phyloP scores from a whole-genome alignment of 2,113 vertebrate genomes.

The Candoia aspera region DNA sequence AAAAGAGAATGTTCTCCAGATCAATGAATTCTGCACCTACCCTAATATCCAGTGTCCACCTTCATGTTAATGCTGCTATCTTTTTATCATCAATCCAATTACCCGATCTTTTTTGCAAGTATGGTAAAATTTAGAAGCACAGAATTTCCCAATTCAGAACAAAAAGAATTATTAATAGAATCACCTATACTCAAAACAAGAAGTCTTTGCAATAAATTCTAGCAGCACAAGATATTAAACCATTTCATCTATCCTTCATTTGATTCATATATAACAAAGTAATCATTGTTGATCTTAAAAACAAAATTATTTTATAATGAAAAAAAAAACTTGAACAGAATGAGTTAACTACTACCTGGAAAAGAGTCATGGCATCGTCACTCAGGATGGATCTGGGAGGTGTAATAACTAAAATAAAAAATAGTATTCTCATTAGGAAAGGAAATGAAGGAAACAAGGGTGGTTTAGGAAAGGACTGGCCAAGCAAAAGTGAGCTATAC shows the following conservation, averaged over 20 bases:
- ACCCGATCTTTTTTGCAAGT: not conserved
- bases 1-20: not conserved
- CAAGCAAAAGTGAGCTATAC: not conserved
- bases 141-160: not conserved
- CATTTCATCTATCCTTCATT: not conserved
- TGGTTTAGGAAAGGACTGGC: constrained; percentile 13
- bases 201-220: not conserved
- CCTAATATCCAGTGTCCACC: not conserved
- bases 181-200: accelerated
- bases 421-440: constrained; percentile 48
- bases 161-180: not conserved
- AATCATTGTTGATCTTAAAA: not conserved
- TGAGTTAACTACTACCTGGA: constrained; percentile 72
- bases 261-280: constrained; percentile 6
- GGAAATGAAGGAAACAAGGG: constrained; percentile 43
- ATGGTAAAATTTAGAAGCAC: not conserved
- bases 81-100: not conserved
- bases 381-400: constrained; percentile 76
- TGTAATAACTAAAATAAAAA: constrained; percentile 73
- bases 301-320: not conserved
- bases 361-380: constrained; percentile 71
- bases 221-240: constrained; percentile 51
- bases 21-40: not conserved
- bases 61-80: not conserved
- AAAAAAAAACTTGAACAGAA: constrained; percentile 14